Evolutionary conservation across 2,888 invertebrate species (phyloP), one percentile per base, ranked within the genome.

Genomic region (Heliconius charithonia): DNA sequence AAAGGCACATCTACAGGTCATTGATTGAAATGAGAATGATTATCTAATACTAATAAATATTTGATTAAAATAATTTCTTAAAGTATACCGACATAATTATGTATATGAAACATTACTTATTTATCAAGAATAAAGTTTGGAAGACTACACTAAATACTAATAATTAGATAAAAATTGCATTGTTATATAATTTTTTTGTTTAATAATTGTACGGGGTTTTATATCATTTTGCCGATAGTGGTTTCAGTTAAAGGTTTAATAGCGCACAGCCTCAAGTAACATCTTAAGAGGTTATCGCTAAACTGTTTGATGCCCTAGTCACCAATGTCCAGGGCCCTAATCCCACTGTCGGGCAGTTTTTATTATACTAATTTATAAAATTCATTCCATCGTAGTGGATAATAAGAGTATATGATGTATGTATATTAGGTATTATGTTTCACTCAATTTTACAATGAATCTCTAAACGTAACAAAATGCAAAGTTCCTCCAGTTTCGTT

Each of bases 1-100:
- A 77, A 81, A 81, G 81, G 81, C 81, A 81, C 81, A 69, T 77
- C 79, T 81, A 79, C 81, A 65, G 75, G 75, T 79, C 72, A 32
- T 66, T 25, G 63, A 63, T 74, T 73, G 22, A 69, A 73, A 70
- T 27, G 27, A 74, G 63, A 62, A 32, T 12, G 16, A 73, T 27
- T 56, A 41, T 37, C 12, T 45, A 45, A 65, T 4, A 13, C 13
- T 69, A 69, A 51, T 51, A 0, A n/a, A 25, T 69, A 41, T n/a
- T 32, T 29, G 10, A 32, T 22, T 62, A 37, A 66, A 66, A 66
- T 37, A 37, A 37, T 37, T 37, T 37, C 32, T 37, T 27, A 25
- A 63, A 4, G 45, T 45, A 45, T 16, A 29, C 4, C 0, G 19
- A 65, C 27, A 66, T 29, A 29, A 65, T 29, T 19, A 66, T 66